These are phyloP conservation scores for Muntiacus muntjak DNA, from an alignment of 2,113 vertebrate genomes.

Conservation along the genomic window DNA sequence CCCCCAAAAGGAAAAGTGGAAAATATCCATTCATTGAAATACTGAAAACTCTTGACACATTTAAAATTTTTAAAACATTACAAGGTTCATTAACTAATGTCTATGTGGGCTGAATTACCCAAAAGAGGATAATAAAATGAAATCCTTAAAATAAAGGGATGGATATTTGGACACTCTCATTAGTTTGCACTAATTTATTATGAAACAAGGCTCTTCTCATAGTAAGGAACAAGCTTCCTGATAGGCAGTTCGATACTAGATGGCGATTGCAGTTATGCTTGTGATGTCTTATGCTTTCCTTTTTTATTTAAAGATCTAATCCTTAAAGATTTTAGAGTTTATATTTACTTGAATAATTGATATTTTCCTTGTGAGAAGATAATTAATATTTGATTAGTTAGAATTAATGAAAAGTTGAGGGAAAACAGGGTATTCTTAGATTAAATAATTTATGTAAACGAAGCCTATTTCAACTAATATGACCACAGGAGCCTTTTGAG, in stretches of 20 bases:
- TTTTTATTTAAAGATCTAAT: conserved; percentile 59
- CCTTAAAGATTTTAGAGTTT: conserved; percentile 61
- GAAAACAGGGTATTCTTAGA: conserved; percentile 72
- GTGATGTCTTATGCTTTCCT: conserved; percentile 17
- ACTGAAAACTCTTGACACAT: background rate
- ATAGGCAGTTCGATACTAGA: background rate
- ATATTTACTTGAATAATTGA: conserved; percentile 70
- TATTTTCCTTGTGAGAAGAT: conserved; percentile 57
- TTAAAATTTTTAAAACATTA: background rate
- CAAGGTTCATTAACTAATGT: background rate
- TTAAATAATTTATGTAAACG: conserved; percentile 60
- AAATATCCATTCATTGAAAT: conserved; percentile 4
- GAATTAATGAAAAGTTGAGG: conserved; percentile 63
- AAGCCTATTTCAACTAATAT: conserved; percentile 45
- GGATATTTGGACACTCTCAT: background rate
- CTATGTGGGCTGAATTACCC: background rate
- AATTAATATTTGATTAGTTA: conserved; percentile 64
- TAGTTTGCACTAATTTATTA: conserved; percentile 62
- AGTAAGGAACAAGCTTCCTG: conserved; percentile 1
- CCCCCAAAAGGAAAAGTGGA: background rate
- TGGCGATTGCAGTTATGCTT: conserved; percentile 10
- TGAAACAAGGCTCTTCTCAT: background rate
- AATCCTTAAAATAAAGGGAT: conserved; percentile 25
- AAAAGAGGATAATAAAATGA: conserved; percentile 26
- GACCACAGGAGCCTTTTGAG: conserved; percentile 43